Evolutionary conservation across 2,888 invertebrate genomes (phyloP).

Genomic region (Rugalucina vietnamica): DNA sequence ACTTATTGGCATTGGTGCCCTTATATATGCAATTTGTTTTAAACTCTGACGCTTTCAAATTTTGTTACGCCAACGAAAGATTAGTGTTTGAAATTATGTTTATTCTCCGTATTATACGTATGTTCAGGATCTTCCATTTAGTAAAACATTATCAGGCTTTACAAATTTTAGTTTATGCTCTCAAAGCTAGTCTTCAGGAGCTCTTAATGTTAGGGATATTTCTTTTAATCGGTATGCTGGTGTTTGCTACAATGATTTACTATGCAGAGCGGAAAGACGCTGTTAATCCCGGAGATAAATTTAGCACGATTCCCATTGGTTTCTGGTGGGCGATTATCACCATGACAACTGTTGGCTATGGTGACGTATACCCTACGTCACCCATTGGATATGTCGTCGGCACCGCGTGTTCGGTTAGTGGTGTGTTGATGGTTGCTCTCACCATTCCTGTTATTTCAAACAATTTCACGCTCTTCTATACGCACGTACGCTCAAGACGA

Average conservation of each 20-base stretch:
- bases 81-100: conserved; percentile 83
- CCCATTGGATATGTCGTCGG: conserved; percentile 81
- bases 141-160: conserved; percentile 85
- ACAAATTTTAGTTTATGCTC: conserved; percentile 84
- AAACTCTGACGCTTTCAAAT: conserved; percentile 74
- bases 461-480: conserved; percentile 82
- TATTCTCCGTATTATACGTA: conserved; percentile 84
- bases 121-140: conserved; percentile 85
- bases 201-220: conserved; percentile 82
- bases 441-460: conserved; percentile 83
- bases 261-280: conserved; percentile 82
- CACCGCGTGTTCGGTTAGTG: conserved; percentile 80
- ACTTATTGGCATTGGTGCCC: conserved; percentile 81
- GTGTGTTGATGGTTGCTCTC: conserved; percentile 81
- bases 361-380: conserved; percentile 80
- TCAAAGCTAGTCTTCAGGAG: conserved; percentile 84
- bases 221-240: conserved; percentile 82
- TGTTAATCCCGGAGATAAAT: conserved; percentile 70
- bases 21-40: conserved; percentile 82
- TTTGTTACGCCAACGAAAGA: conserved; percentile 79
- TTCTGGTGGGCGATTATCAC: conserved; percentile 85
- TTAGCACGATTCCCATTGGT: conserved; percentile 83
- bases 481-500: conserved; percentile 79
- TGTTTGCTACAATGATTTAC: conserved; percentile 83
- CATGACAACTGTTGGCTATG: conserved; percentile 83